Percentiles rank a stretch among this genome's conserved stretches.
Evolutionary conservation across 2,113 vertebrate genomes (phyloP).

Genomic region (Leiothrix lutea): DNA sequence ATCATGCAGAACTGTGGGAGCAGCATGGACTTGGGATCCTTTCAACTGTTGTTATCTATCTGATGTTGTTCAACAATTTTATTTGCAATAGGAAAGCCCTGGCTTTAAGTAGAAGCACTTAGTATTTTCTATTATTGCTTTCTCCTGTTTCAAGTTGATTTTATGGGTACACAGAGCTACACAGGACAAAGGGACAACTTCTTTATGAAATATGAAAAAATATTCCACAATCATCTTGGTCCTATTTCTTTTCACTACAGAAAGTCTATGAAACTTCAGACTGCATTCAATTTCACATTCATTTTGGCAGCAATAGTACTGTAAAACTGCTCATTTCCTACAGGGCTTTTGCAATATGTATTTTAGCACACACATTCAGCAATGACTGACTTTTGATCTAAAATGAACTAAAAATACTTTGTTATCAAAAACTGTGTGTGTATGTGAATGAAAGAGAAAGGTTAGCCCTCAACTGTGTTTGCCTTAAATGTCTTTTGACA

Average conservation of each 20-base stretch:
- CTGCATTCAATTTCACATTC: conserved; percentile 21
- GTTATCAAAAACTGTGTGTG: neutral
- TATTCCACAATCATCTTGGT: neutral
- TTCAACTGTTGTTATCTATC: neutral
- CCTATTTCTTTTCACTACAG: conserved; percentile 1
- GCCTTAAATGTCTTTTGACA: neutral
- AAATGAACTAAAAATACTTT: conserved; percentile 35
- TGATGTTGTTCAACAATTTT: neutral
- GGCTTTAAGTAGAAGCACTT: neutral
- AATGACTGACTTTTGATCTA: conserved; percentile 39
- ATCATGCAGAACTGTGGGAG: neutral
- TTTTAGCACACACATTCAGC: conserved; percentile 4
- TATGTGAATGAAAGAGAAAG: neutral
- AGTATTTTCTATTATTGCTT: neutral
- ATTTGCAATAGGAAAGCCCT: neutral
- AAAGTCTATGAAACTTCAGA: neutral
- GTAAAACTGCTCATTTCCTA: conserved; percentile 39
- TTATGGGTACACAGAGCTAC: neutral
- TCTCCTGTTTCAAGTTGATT: neutral
- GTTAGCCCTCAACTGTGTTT: neutral
- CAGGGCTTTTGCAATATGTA: conserved; percentile 30
- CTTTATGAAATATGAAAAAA: neutral
- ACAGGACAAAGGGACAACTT: neutral
- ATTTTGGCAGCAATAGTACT: conserved; percentile 28
- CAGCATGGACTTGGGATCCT: neutral